Conservation (phyloP, 2,797 vertebrate species). For the Bradypodion pumilum region DNA sequence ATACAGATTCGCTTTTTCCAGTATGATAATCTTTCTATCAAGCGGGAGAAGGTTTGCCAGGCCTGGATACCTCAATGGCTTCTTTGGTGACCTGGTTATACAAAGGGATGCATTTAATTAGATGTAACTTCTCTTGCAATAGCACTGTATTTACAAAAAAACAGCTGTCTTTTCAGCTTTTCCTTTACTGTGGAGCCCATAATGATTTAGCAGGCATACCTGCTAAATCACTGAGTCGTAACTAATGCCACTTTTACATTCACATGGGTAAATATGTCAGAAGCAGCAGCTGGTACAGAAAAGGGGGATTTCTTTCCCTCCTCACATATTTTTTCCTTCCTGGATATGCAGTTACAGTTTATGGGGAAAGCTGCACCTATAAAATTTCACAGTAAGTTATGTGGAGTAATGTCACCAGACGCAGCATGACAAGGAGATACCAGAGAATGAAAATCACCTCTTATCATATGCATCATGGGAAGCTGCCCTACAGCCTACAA, state of each 20-base stretch:
- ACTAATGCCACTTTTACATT: no score
- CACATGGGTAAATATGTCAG: no score
- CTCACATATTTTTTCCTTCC: no score
- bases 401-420: not conserved
- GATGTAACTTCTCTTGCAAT: not conserved
- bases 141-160: not conserved
- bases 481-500: not conserved
- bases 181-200: no score
- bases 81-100: not conserved
- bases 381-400: not conserved
- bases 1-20: not conserved
- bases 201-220: no score
- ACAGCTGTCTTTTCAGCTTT: no score
- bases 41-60: not conserved
- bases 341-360: no score
- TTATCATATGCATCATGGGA: not conserved
- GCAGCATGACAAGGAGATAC: no score
- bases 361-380: no score
- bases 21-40: not conserved
- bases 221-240: no score
- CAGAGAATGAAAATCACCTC: not conserved
- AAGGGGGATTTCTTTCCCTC: no score
- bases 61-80: not conserved
- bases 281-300: no score
- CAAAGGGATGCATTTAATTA: not conserved